Conservation (phyloP, 2,888 invertebrate genomes). For the Habrosyne pyritoides region DNA sequence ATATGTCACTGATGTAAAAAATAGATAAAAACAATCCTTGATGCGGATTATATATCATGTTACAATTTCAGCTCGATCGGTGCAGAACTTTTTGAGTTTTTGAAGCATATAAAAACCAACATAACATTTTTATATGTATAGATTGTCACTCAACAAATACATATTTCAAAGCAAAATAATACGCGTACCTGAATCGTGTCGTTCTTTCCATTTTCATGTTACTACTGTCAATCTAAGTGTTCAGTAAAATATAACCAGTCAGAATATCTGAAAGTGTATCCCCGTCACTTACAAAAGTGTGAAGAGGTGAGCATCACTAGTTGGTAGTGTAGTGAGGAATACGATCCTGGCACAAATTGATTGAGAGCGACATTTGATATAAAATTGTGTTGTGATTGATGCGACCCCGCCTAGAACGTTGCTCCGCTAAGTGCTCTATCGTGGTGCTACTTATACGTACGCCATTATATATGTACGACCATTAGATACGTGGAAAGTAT, state of each 20-base stretch:
- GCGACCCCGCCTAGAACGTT: slow-evolving; percentile 72
- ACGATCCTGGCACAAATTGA: slow-evolving; percentile 81
- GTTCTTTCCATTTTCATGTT: not conserved
- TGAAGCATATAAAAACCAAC: too few relatives aligned
- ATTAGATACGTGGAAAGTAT: slow-evolving; percentile 40
- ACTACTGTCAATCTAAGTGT: not conserved
- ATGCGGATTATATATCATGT: too few relatives aligned
- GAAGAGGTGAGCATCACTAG: slow-evolving; percentile 53
- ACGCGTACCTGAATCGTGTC: not conserved
- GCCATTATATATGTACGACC: slow-evolving; percentile 40
- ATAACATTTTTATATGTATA: too few relatives aligned
- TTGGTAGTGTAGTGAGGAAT: slow-evolving; percentile 64
- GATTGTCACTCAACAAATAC: too few relatives aligned
- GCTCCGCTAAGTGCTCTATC: slow-evolving; percentile 79
- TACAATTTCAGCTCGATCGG: too few relatives aligned
- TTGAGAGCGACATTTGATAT: slow-evolving; percentile 84
- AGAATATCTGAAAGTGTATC: slow-evolving; percentile 22
- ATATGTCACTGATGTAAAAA: too few relatives aligned
- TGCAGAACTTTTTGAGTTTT: too few relatives aligned
- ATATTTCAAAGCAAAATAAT: too few relatives aligned
- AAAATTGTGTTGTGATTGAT: slow-evolving; percentile 84
- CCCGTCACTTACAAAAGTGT: slow-evolving; percentile 33
- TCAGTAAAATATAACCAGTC: not conserved
- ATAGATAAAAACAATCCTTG: too few relatives aligned
- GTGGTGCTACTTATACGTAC: slow-evolving; percentile 61